These are phyloP conservation scores for Neodiprion virginianus DNA, from an alignment of 1,140 invertebrate species.

Conservation along the genomic window DNA sequence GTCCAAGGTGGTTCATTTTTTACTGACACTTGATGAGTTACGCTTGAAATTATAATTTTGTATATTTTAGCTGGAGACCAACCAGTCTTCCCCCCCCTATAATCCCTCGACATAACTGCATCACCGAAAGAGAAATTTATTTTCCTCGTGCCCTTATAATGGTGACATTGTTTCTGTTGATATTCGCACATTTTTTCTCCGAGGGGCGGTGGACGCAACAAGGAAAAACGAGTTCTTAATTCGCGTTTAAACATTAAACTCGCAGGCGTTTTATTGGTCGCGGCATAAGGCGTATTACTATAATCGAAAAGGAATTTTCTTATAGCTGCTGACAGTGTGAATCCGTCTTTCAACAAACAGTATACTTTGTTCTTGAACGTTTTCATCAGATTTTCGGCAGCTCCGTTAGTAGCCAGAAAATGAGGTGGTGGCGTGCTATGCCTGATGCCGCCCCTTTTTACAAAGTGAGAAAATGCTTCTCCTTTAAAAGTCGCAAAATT, in stretches of 20 bases:
- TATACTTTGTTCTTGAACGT: slow-evolving; percentile 29
- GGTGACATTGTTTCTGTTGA: not conserved
- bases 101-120: not conserved
- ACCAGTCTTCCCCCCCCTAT: not conserved
- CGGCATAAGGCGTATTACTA: slow-evolving; percentile 13
- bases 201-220: not conserved
- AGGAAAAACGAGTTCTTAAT: slow-evolving; percentile 12
- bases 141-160: not conserved
- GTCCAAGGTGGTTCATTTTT: not conserved
- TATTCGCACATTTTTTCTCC: not conserved
- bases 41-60: not conserved
- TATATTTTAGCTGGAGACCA: not conserved
- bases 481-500: slow-evolving; percentile 17
- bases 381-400: slow-evolving; percentile 28
- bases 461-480: slow-evolving; percentile 20
- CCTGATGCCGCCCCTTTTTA: slow-evolving; percentile 19
- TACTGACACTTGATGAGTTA: not conserved
- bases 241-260: slow-evolving; percentile 25
- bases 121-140: not conserved
- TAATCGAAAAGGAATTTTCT: slow-evolving; percentile 24
- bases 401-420: slow-evolving; percentile 34
- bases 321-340: not conserved
- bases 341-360: slow-evolving; percentile 3
- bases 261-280: slow-evolving; percentile 19
- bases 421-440: slow-evolving; percentile 25